Evolutionary conservation across 2,113 vertebrate species (phyloP).

Genomic region (Pseudopipra pipra): DNA sequence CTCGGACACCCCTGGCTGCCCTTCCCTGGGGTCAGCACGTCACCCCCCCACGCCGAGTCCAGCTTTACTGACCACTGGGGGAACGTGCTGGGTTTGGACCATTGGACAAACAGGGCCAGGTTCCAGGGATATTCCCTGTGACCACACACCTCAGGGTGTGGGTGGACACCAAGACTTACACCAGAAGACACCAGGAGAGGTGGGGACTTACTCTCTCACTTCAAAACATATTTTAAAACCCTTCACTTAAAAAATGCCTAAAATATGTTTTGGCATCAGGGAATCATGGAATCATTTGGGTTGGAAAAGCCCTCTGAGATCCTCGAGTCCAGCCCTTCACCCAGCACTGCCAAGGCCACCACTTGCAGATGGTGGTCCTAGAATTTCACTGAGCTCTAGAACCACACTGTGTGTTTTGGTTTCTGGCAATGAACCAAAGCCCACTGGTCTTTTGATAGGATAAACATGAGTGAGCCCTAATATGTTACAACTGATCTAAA

Average conservation of each 20-base stretch:
- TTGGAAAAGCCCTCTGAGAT: background rate
- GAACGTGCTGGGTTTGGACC: accelerated
- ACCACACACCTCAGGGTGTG: background rate
- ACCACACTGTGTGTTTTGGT: background rate
- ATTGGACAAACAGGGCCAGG: accelerated
- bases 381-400: background rate
- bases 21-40: background rate
- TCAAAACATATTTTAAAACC: background rate
- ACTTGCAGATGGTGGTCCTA: background rate
- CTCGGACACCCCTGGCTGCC: accelerated
- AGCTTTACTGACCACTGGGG: background rate
- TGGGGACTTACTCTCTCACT: background rate
- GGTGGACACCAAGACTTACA: background rate
- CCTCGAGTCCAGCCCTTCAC: background rate
- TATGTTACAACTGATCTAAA: background rate
- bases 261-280: background rate
- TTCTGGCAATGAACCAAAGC: background rate
- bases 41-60: background rate
- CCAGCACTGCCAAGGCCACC: background rate
- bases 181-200: background rate
- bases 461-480: background rate
- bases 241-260: background rate
- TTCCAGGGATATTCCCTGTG: background rate
- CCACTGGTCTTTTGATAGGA: background rate
- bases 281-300: background rate